phyloP scores from a whole-genome alignment of 2,113 vertebrate genomes.

The Misgurnus mizolepis region DNA sequence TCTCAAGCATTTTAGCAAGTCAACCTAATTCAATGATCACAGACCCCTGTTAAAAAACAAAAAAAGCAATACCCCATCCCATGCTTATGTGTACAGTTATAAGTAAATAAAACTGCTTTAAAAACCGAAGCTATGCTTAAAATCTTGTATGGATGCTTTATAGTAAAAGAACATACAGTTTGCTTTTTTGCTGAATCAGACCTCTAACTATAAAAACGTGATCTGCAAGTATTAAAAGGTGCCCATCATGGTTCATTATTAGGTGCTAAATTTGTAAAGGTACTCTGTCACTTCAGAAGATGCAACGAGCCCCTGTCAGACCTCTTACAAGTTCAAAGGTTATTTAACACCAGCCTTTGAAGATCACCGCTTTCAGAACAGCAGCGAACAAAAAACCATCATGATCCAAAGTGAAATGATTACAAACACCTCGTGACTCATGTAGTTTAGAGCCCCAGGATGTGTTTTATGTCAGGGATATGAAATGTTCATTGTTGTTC shows the following conservation, averaged over 20 bases:
- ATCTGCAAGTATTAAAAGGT: neutral
- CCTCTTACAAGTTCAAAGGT: slow-evolving; percentile 32
- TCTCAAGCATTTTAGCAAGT: too few species aligned
- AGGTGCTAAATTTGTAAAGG: neutral
- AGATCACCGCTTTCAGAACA: slow-evolving; percentile 15
- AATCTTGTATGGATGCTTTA: too few species aligned
- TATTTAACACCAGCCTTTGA: slow-evolving; percentile 36
- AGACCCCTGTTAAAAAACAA: too few species aligned
- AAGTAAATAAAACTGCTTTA: too few species aligned
- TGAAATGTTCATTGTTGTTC: slow-evolving; percentile 3
- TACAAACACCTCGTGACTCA: neutral
- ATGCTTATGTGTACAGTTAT: too few species aligned
- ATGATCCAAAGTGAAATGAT: slow-evolving; percentile 22
- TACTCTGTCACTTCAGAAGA: slow-evolving; percentile 13
- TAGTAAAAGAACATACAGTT: too few species aligned
- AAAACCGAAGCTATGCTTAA: too few species aligned
- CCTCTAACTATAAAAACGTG: neutral
- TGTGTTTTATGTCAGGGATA: neutral
- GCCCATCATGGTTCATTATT: slow-evolving; percentile 13
- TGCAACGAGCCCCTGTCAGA: neutral
- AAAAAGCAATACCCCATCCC: too few species aligned
- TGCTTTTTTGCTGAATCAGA: neutral
- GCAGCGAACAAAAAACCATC: slow-evolving; percentile 15
- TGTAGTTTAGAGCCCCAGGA: slow-evolving; percentile 19
- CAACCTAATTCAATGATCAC: too few species aligned